Base-by-base conservation (phyloP, 2,888 invertebrate genomes). In the Cheilosia variabilis region DNA sequence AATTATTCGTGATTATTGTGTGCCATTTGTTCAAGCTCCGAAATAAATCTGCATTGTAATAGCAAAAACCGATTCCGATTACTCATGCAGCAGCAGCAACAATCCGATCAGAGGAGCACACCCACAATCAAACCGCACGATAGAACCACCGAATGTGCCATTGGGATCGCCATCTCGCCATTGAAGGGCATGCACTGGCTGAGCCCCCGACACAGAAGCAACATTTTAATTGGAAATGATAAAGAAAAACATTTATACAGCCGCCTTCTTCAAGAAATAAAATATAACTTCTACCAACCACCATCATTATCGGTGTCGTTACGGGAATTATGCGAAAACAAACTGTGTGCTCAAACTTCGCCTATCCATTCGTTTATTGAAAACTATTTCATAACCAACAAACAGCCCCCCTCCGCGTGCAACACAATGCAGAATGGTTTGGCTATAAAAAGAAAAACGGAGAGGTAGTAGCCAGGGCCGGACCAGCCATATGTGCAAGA, bases 241-340 rank as follows among this genome's bases (percentile, higher is more conserved):
- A 62, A 73, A 73, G 68, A 63, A 73, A 73, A 73, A 68, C 43
- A 63, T 63, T 62, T 69, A 62, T 68, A 47, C 31, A 53, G 41
- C 47, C 50, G 19, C 31, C 43, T 47, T 22, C 66, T 72, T 45
- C 22, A 52, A 69, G 55, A 58, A 37, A 45, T 7, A 2, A 22
- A 22, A 22, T 22, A 27, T 37, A 65, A 65, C 72, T 75, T 34
- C 53, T 79, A 78, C 43, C 73, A 63, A 78, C 43, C 78, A 63
- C 68, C 72, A 63, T 79, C 73, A 78, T 83, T 79, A 79, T 83
- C 79, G 65, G 83, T 75, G 68, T 69, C 79, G 57, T 79, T 79
- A 69, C 50, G 57, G 73, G 63, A 69, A 65, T 79, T 79, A 79
- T 83, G 63, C 52, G 37, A 45, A 45, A 41, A 72, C 45, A 73